Evolutionary conservation across 2,113 vertebrate genomes (phyloP).

Genomic region (Vombatus ursinus): DNA sequence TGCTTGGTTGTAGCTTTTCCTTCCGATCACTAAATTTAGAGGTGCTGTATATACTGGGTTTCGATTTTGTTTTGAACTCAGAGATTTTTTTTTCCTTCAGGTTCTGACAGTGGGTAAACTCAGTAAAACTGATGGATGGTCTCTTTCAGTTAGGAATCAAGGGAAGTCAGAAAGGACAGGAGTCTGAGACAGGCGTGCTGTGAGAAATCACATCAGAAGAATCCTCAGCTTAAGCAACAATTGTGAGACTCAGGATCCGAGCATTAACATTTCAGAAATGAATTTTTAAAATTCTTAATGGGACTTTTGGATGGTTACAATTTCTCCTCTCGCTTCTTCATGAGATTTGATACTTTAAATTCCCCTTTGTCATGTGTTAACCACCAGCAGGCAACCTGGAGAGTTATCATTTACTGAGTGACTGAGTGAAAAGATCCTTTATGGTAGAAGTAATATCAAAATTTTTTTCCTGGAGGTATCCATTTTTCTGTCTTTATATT

Average conservation of each 20-base stretch:
- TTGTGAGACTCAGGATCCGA: slow-evolving; percentile 54
- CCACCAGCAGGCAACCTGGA: slow-evolving; percentile 57
- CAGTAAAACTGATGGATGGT: slow-evolving; percentile 20
- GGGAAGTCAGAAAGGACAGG: slow-evolving; percentile 10
- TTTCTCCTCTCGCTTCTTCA: slow-evolving; percentile 59
- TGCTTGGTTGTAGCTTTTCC: neutral
- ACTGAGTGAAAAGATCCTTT: slow-evolving; percentile 60
- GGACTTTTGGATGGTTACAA: slow-evolving; percentile 43
- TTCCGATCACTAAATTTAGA: slow-evolving; percentile 7
- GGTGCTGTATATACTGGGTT: neutral
- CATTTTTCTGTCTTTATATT: slow-evolving; percentile 64
- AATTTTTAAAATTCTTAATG: slow-evolving; percentile 55
- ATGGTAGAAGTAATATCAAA: slow-evolving; percentile 16
- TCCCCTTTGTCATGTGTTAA: slow-evolving; percentile 59
- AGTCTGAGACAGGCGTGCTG: slow-evolving; percentile 24
- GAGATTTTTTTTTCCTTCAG: slow-evolving; percentile 55
- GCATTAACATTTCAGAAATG: slow-evolving; percentile 70
- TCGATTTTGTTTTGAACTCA: slow-evolving; percentile 52
- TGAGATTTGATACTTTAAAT: slow-evolving; percentile 66
- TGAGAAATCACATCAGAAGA: slow-evolving; percentile 10
- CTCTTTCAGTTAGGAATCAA: slow-evolving; percentile 18
- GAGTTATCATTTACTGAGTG: slow-evolving; percentile 43
- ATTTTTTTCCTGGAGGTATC: slow-evolving; percentile 47
- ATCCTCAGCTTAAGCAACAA: slow-evolving; percentile 30
- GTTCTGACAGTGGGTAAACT: slow-evolving; percentile 44